Percentiles rank a stretch among this genome's conserved stretches.
Evolutionary conservation across 2,888 invertebrate genomes (phyloP).

Genomic region (Leptinotarsa peninsularis): DNA sequence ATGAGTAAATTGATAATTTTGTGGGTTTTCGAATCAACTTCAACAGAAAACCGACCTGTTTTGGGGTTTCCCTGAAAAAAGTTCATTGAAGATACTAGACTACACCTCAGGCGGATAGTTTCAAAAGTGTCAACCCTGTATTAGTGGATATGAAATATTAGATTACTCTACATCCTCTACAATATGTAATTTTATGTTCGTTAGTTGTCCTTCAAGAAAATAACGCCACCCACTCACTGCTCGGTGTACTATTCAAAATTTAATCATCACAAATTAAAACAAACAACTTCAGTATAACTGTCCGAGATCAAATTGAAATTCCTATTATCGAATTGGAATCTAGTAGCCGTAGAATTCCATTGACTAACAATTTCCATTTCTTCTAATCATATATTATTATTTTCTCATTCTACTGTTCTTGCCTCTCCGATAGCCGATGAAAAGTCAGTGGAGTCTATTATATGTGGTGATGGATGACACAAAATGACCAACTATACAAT

Average conservation of each 20-base stretch:
- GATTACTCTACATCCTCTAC: too few species aligned
- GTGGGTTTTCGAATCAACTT: too few species aligned
- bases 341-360: slow-evolving; percentile 25
- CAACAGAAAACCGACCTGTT: too few species aligned
- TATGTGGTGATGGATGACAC: slow-evolving; percentile 49
- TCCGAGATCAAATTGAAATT: slow-evolving; percentile 5
- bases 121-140: too few species aligned
- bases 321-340: slow-evolving; percentile 18
- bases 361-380: slow-evolving; percentile 27
- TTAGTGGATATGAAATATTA: too few species aligned
- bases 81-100: too few species aligned
- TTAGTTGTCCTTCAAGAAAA: too few species aligned
- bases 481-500: slow-evolving; percentile 43
- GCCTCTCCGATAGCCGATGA: slow-evolving; percentile 38
- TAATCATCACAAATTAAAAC: slow-evolving; percentile 4
- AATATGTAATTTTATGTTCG: too few species aligned
- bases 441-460: slow-evolving; percentile 45
- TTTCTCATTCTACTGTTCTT: slow-evolving; percentile 34
- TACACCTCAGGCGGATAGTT: too few species aligned
- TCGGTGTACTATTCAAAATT: background rate
- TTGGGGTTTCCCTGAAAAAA: too few species aligned
- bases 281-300: slow-evolving; percentile 8
- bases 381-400: slow-evolving; percentile 42
- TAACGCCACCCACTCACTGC: background rate
- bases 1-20: background rate